Base-by-base conservation (phyloP, 2,797 vertebrate genomes). In the Molossus alvarezi region DNA sequence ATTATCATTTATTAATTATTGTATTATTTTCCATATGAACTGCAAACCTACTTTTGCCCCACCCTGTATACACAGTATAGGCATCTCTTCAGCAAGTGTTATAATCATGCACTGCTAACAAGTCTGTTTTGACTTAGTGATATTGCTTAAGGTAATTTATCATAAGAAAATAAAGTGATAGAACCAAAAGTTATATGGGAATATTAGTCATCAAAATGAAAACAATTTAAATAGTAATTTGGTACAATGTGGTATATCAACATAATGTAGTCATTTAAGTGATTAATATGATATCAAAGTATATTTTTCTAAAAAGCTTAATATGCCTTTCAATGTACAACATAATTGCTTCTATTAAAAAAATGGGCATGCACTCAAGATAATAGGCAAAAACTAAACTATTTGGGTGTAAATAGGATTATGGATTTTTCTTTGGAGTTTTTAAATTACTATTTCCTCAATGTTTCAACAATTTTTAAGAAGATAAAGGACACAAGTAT, bases 151-250 rank as follows among this genome's bases (percentile, higher is more conserved):
- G 67, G 57, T 86, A 75, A 83, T 76, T 86, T 96, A 65, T 83
- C 17, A 37, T 76, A 53, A 90, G 51, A 64, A 84, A 95, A 60
- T 65, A 79, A 88, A 71, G 8, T n/a, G 29, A 89, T 8, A 48
- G 33, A 90, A 72, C 27, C 48, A 69, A 83, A 79, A 91, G 15
- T 33, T 67, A 20, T 62, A 88, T 60, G 8, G 27, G 5, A 88
- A 80, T 62, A 84, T 48, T 67, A 58, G 20, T 77, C 18, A 82
- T 69, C n/a, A 96, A 91, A 96, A 94, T 80, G 33, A 94, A 94
- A 76, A 94, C 21, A 87, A 76, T 58, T 91, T 67, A 58, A 76
- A 85, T 0, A 84, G 20, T 53, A 84, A 93, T 77, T 77, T 94
- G 76, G 18, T 29, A 80, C 6, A 72, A 88, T 77, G 33, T 57